These are phyloP conservation scores for Drosophila emarginata DNA, from an alignment of 2,888 invertebrate genomes.

Conservation along the genomic window DNA sequence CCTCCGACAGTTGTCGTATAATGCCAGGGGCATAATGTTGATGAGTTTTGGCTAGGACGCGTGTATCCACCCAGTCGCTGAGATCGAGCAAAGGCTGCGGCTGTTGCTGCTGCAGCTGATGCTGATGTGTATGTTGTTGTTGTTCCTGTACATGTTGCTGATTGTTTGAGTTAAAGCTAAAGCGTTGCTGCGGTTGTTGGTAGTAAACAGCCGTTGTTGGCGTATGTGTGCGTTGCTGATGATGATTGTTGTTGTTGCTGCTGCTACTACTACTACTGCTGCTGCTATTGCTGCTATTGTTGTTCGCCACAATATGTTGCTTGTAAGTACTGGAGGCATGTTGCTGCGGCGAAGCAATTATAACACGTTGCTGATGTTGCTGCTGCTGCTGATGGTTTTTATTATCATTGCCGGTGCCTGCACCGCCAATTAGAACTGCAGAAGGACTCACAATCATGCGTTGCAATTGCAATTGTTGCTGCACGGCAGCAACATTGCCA, in stretches of 20 bases:
- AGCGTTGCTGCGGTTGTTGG: slow-evolving; percentile 66
- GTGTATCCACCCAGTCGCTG: slow-evolving; percentile 96
- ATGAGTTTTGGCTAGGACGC: slow-evolving; percentile 93
- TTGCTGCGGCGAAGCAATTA: slow-evolving; percentile 65
- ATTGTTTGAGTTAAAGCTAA: slow-evolving; percentile 73
- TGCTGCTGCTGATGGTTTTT: slow-evolving; percentile 55
- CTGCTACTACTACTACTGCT: slow-evolving; percentile 33
- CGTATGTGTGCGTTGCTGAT: slow-evolving; percentile 63
- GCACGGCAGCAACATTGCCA: slow-evolving; percentile 68
- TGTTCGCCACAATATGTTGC: slow-evolving; percentile 66
- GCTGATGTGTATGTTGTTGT: slow-evolving; percentile 56
- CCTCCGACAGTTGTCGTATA: slow-evolving; percentile 88
- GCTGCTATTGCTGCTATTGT: slow-evolving; percentile 34
- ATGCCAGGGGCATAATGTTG: slow-evolving; percentile 93
- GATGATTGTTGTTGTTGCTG: slow-evolving; percentile 49
- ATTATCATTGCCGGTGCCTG: slow-evolving; percentile 63
- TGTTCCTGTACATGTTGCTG: slow-evolving; percentile 69
- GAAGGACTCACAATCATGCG: slow-evolving; percentile 62
- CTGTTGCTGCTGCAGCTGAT: slow-evolving; percentile 53
- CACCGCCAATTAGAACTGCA: slow-evolving; percentile 56
- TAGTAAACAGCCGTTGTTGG: slow-evolving; percentile 60
- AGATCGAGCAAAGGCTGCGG: slow-evolving; percentile 86
- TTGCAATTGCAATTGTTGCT: slow-evolving; percentile 52
- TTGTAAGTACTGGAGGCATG: slow-evolving; percentile 73
- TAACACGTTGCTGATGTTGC: slow-evolving; percentile 58